Conservation (phyloP, 2,113 vertebrate species). For the Girardinichthys multiradiatus region DNA sequence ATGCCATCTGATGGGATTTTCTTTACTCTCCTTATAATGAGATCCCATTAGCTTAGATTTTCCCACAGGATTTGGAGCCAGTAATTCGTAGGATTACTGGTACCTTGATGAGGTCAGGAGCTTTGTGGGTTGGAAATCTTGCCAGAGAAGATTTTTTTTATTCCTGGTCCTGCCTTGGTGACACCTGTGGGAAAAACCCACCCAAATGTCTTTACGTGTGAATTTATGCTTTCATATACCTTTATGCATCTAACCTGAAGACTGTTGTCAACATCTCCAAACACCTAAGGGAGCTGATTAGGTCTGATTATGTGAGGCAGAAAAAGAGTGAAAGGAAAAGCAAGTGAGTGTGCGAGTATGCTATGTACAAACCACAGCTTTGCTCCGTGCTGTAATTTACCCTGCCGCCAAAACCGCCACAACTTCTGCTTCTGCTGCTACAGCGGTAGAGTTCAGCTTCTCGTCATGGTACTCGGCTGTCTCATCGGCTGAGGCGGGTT, state of each 20-base stretch:
- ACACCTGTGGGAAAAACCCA: slow-evolving; percentile 63
- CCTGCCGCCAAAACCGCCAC: slow-evolving; percentile 81
- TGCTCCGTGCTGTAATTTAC: slow-evolving; percentile 82
- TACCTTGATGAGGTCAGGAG: slow-evolving; percentile 61
- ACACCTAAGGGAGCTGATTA: slow-evolving; percentile 1
- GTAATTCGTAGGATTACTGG: slow-evolving; percentile 56
- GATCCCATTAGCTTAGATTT: slow-evolving; percentile 69
- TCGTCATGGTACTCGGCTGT: too few relatives aligned
- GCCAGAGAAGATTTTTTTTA: slow-evolving; percentile 42
- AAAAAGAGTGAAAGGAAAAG: slow-evolving; percentile 61
- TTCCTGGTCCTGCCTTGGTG: slow-evolving; percentile 30
- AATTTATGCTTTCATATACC: not conserved
- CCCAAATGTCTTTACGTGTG: slow-evolving; percentile 37
- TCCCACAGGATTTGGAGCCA: slow-evolving; percentile 52
- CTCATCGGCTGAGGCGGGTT: slow-evolving; percentile 49
- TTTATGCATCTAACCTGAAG: slow-evolving; percentile 14
- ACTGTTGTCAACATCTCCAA: slow-evolving; percentile 14
- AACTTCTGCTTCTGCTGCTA: slow-evolving; percentile 71
- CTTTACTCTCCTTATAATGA: slow-evolving; percentile 68
- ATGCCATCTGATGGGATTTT: slow-evolving; percentile 62
- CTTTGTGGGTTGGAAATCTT: slow-evolving; percentile 47
- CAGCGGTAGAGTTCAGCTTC: slow-evolving; percentile 56
- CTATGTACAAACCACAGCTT: slow-evolving; percentile 79
- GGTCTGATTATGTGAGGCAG: slow-evolving; percentile 27
- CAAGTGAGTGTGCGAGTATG: slow-evolving; percentile 61